Evolutionary conservation across 2,888 invertebrate genomes (phyloP).

Genomic region (Cerceris ruficornis): DNA sequence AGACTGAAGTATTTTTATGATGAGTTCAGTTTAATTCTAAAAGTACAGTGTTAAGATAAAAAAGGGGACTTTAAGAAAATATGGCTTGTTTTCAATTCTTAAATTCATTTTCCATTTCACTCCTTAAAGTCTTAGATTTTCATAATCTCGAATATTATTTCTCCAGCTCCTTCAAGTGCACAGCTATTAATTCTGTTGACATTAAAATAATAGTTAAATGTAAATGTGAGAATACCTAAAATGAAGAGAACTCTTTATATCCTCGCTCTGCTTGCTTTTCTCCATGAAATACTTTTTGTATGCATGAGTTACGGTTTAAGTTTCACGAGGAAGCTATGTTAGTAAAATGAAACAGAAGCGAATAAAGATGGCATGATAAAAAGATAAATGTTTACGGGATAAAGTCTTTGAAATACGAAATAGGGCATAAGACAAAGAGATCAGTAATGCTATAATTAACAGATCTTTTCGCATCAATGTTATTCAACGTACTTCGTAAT

Average conservation of each 20-base stretch:
- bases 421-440: too few species aligned
- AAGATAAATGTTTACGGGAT: not conserved
- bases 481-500: too few species aligned
- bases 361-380: slow-evolving; percentile 20
- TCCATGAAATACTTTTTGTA: slow-evolving; percentile 30
- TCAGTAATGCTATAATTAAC: too few species aligned
- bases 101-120: too few species aligned
- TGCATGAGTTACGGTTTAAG: slow-evolving; percentile 47
- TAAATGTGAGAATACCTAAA: slow-evolving; percentile 43
- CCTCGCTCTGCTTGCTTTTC: slow-evolving; percentile 5
- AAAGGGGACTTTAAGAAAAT: too few species aligned
- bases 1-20: too few species aligned
- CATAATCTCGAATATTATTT: slow-evolving; percentile 23
- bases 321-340: slow-evolving; percentile 20
- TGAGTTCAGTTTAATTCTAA: too few species aligned
- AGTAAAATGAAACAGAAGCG: slow-evolving; percentile 22
- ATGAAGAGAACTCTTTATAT: slow-evolving; percentile 26
- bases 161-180: not conserved
- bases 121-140: too few species aligned
- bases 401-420: too few species aligned
- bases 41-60: too few species aligned
- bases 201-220: slow-evolving; percentile 45
- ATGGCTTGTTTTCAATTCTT: too few species aligned
- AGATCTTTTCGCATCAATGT: too few species aligned
- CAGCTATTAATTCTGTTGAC: slow-evolving; percentile 42